Evolutionary conservation across 2,797 vertebrate genomes (phyloP), one percentile per base, ranked within the genome.

Genomic region (Carduelis carduelis): DNA sequence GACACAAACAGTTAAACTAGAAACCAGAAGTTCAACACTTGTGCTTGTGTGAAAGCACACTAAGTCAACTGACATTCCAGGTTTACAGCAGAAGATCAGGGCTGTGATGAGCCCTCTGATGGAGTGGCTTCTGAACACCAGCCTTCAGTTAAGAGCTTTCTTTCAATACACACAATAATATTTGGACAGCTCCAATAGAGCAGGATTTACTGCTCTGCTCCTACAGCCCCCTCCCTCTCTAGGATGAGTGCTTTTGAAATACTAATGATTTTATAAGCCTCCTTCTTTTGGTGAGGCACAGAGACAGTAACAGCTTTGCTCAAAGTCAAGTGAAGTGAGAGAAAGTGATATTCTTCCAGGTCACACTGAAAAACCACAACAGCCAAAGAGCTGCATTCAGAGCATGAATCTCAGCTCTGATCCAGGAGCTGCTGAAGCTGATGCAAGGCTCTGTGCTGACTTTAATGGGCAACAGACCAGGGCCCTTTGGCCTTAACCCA

Each of bases 171-270:
- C 57, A 30, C 74, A 95, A 88, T 90, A 94, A 92, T 94, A 96
- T 93, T 96, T 93, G 95, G 94, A 96, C 95, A 96, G 96, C 84
- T 96, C 94, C 90, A 94, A 81, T 66, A 65, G 79, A 95, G 83
- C 47, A 83, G 85, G 89, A 96, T 94, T 95, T 97, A 95, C 86
- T 0, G 3, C 81, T 65, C 88, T 57, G 69, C 79, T 72, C 27
- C 68, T 9, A 7, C 32, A 57, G 64, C 43, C 75, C 68, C 39
- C 82, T 85, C 66, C 66, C 71, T 87, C 90, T 72, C 61, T 23
- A 83, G 90, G 56, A 41, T 6, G 61, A 92, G 34, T 43, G 84
- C 89, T 92, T 95, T 74, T 0, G 0, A 94, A 96, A 95, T 41
- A 55, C 59, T 86, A 74, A 94, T 69, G 87, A 87, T 77, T 94